Evolutionary conservation across 2,888 invertebrate species (phyloP).

Genomic region (Epiblema foenella): DNA sequence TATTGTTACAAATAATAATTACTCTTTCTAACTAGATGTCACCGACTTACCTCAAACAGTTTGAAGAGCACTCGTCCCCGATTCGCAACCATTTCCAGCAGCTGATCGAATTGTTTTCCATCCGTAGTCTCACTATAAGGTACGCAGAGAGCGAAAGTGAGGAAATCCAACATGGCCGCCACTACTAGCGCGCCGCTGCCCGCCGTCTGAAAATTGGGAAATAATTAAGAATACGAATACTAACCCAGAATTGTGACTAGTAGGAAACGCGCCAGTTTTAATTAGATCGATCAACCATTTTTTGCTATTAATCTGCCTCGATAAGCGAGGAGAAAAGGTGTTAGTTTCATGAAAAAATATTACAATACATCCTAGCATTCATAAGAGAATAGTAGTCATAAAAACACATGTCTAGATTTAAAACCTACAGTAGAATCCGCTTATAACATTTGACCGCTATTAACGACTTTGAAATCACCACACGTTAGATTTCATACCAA

Average conservation of each 20-base stretch:
- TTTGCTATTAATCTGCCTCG: too few species aligned
- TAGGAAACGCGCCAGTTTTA: too few species aligned
- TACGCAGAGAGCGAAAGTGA: conserved; percentile 98
- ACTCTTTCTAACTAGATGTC: neutral
- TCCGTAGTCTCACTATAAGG: conserved; percentile 99
- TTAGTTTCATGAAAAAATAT: neutral
- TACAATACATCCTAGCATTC: neutral
- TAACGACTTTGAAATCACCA: too few species aligned
- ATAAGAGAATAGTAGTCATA: too few species aligned
- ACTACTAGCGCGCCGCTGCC: conserved; percentile 98
- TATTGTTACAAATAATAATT: too few species aligned
- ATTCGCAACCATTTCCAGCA: conserved; percentile 97
- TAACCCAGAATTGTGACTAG: too few species aligned
- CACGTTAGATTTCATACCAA: too few species aligned
- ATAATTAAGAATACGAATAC: neutral
- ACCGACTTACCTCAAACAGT: conserved; percentile 90
- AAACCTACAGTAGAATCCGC: too few species aligned
- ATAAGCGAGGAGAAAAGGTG: too few species aligned
- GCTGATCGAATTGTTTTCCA: conserved; percentile 96
- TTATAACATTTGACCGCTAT: too few species aligned
- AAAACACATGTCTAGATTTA: too few species aligned
- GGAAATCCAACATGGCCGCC: conserved; percentile 98
- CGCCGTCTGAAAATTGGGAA: conserved; percentile 86
- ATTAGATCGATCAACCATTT: too few species aligned
- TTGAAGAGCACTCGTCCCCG: conserved; percentile 96